phyloP scores from a whole-genome alignment of 2,113 vertebrate species.

The Gallinago media region DNA sequence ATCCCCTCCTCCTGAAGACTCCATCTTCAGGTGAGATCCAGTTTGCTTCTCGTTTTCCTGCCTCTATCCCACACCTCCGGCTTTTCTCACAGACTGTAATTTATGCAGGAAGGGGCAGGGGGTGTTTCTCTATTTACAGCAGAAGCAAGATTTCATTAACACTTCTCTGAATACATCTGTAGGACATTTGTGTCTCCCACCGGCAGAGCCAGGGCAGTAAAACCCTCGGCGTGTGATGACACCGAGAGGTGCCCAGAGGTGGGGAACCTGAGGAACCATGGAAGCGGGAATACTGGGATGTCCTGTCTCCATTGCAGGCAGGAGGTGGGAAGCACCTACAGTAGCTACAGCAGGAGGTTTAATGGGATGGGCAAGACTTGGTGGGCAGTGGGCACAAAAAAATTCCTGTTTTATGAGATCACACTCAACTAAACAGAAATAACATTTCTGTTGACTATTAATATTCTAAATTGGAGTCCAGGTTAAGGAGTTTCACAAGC shows the following conservation, averaged over 20 bases:
- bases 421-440: not conserved
- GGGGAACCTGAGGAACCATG: not conserved
- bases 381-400: rapidly evolving
- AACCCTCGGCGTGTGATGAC: rapidly evolving
- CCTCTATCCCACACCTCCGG: not conserved
- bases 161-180: not conserved
- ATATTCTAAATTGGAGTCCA: not conserved
- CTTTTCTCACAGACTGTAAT: not conserved
- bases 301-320: rapidly evolving
- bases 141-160: not conserved
- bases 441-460: not conserved
- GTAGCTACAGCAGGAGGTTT: not conserved
- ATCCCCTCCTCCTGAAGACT: not conserved
- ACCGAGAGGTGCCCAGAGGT: not conserved
- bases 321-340: not conserved
- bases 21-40: not conserved
- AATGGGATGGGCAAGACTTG: not conserved
- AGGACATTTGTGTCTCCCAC: not conserved
- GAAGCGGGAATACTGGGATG: not conserved
- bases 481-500: not conserved
- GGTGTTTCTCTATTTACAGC: not conserved
- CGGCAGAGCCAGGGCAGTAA: not conserved
- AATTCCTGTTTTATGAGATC: not conserved
- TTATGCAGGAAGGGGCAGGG: rapidly evolving
- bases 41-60: not conserved